Evolutionary conservation across 2,797 vertebrate species (phyloP), one percentile per base, ranked within the genome.

Genomic region (Xenops minutus): DNA sequence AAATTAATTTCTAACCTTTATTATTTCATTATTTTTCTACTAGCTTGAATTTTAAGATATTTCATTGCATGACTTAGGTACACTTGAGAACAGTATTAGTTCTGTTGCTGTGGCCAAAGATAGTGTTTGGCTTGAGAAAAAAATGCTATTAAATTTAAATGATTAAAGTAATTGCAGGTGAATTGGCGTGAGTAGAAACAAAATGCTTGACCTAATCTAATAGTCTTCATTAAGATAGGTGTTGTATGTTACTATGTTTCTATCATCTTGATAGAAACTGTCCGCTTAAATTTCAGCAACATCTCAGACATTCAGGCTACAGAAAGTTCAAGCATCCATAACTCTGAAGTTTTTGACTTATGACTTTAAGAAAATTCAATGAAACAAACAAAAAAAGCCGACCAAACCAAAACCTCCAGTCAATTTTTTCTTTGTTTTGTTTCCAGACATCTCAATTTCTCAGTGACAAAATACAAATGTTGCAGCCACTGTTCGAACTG

Each of bases 391-490:
- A 18, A 46, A n/a, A 62, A 68, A 26, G 7, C 20, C 26, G 26
- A 48, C 55, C 26, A 34, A 64, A 41, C 20, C 15, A 63, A 64
- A 78, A 93, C 23, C 1, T 1, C 2, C 20, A 52, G 36, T 77
- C 85, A 64, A 20, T 84, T 89, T 87, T 36, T 93, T 95, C 32
- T 83, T 80, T 72, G n/a, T 84, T 91, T 92, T 89, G 61, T 64
- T 95, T 85, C 68, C 55, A 92, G 92, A 75, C 77, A 39, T 95
- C 80, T 92, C 78, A 77, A 23, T 95, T 96, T 93, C 83, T 97
- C 59, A 66, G 55, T 93, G 87, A 84, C 92, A 93, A 89, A 96
- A 79, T 69, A 95, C 58, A 91, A 81, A 92, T 64, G 68, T 84
- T 79, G 18, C 39, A 88, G 81, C 64, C 72, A 22, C 32, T 73